Percentiles rank a stretch among this genome's conserved stretches.
These are phyloP conservation scores for Drosophila sordidula DNA, from an alignment of 2,888 invertebrate species.

Conservation along the genomic window DNA sequence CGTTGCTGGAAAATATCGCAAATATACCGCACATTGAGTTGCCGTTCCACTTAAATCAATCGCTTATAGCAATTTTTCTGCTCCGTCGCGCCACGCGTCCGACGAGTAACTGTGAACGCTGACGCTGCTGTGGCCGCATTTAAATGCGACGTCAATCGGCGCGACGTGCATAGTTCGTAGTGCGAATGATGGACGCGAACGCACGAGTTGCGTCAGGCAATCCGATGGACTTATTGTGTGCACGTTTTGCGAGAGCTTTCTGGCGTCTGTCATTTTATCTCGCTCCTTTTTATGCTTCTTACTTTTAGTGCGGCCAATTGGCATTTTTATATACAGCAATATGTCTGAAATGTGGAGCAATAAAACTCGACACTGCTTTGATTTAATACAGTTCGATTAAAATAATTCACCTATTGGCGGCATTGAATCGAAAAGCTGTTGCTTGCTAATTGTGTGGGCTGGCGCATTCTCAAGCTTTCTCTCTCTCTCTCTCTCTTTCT, in stretches of 20 bases:
- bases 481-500: no score
- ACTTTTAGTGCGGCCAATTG: not conserved
- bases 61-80: not conserved
- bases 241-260: not conserved
- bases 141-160: slow-evolving; percentile 20
- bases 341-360: no score
- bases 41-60: not conserved
- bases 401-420: no score
- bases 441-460: no score
- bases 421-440: no score
- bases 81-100: slow-evolving; percentile 7
- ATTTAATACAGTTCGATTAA: no score
- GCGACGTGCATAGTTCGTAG: not conserved
- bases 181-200: not conserved
- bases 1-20: slow-evolving; percentile 83
- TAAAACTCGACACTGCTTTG: no score
- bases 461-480: no score
- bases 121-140: not conserved
- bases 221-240: no score
- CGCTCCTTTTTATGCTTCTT: not conserved
- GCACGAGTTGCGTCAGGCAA: slow-evolving; percentile 28
- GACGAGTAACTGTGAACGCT: slow-evolving; percentile 27
- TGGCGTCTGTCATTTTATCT: not conserved
- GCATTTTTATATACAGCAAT: no score
- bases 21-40: slow-evolving; percentile 84